Evolutionary conservation across 2,888 invertebrate species (phyloP).

Genomic region (Orthosia gothica): DNA sequence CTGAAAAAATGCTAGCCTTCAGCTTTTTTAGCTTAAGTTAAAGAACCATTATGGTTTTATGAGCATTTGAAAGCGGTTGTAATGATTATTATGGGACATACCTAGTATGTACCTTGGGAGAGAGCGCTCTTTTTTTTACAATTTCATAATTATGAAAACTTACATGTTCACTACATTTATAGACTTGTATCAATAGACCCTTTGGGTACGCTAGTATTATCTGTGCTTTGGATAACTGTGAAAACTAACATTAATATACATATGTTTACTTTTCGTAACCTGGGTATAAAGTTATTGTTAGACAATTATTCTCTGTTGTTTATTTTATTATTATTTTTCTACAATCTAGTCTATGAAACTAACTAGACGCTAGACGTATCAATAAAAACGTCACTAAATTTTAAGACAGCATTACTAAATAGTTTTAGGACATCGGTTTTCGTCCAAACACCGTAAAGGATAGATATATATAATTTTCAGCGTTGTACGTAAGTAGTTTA

Average conservation of each 20-base stretch:
- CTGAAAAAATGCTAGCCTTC: not conserved
- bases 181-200: constrained; percentile 4
- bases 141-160: too few species aligned
- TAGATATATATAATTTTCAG: not conserved
- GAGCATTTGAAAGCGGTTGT: not conserved
- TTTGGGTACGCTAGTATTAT: not conserved
- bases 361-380: not conserved
- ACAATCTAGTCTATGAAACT: not conserved
- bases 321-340: not conserved
- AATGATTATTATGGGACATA: too few species aligned
- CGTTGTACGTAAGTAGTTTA: not conserved
- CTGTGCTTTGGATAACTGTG: not conserved
- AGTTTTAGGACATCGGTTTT: not conserved
- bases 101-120: too few species aligned
- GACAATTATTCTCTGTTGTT: not conserved
- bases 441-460: not conserved
- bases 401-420: not conserved
- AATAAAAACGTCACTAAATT: not conserved
- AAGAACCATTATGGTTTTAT: constrained; percentile 8
- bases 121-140: too few species aligned
- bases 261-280: not conserved
- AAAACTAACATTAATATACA: not conserved
- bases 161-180: too few species aligned
- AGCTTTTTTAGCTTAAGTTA: not conserved
- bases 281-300: constrained; percentile 5